These are phyloP conservation scores for Leuciscus waleckii DNA, from an alignment of 2,797 vertebrate species.

Conservation along the genomic window DNA sequence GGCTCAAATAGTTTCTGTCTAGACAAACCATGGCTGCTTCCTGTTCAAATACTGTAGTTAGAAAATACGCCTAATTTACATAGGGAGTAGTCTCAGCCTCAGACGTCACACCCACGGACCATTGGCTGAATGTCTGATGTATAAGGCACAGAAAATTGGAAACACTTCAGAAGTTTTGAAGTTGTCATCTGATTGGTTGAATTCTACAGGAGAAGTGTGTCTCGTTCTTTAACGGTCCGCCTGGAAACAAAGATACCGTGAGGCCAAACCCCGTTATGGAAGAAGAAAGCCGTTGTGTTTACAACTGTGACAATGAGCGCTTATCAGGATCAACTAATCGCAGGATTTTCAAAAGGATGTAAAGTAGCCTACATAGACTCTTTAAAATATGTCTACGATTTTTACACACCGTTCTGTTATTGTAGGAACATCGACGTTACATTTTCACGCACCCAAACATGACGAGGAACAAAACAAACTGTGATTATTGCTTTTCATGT, in stretches of 20 bases:
- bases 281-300: neutral
- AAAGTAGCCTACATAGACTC: neutral
- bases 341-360: neutral
- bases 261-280: neutral
- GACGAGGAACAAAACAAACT: neutral
- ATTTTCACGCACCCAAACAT: neutral
- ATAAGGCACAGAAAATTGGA: neutral
- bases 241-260: neutral
- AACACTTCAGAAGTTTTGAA: neutral
- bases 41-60: slow-evolving; percentile 1
- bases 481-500: neutral
- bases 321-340: neutral
- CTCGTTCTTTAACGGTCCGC: neutral
- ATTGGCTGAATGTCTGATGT: neutral
- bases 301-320: neutral
- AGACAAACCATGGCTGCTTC: slow-evolving; percentile 21
- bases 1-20: slow-evolving; percentile 13
- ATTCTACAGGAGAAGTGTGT: neutral
- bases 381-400: neutral
- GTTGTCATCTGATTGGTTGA: neutral
- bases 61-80: slow-evolving; percentile 1
- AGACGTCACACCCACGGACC: neutral
- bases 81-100: neutral
- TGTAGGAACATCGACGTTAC: neutral
- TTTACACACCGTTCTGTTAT: neutral